These are phyloP conservation scores for Sebastes wilsoni DNA, from an alignment of 2,797 vertebrate species.

Conservation along the genomic window DNA sequence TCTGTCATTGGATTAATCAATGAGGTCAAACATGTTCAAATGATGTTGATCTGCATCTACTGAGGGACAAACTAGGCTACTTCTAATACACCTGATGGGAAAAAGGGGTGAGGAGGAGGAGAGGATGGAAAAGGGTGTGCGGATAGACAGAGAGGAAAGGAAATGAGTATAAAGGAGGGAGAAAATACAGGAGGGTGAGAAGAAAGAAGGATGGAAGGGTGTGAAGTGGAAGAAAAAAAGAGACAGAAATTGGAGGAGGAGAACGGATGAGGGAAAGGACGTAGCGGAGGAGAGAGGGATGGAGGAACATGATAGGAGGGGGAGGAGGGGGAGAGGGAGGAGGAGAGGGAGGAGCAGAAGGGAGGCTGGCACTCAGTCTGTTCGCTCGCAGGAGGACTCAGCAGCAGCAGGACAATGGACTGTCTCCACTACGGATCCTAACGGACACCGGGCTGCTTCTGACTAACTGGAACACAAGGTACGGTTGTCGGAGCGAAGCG, in stretches of 20 bases:
- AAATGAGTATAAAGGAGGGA: not conserved
- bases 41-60: not conserved
- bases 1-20: not conserved
- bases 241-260: not conserved
- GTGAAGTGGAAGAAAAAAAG: not conserved
- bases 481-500: not conserved
- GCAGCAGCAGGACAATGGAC: conserved; percentile 71
- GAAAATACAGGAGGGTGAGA: not conserved
- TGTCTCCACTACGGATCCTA: conserved; percentile 42
- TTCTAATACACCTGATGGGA: not conserved
- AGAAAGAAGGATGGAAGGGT: not conserved
- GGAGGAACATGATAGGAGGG: conserved; percentile 30
- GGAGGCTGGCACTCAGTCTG: conserved; percentile 60
- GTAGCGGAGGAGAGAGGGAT: conserved; percentile 4
- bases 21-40: not conserved
- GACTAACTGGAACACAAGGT: conserved; percentile 47
- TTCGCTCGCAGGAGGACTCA: conserved; percentile 57
- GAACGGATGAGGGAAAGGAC: not conserved
- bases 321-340: not conserved
- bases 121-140: not conserved
- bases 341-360: conserved; percentile 55
- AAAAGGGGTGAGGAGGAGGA: not conserved
- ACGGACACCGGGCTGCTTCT: conserved; percentile 45
- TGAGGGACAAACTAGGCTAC: not conserved
- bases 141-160: not conserved